Evolutionary conservation across 2,888 invertebrate species (phyloP).

Genomic region (Coenonympha arcania): DNA sequence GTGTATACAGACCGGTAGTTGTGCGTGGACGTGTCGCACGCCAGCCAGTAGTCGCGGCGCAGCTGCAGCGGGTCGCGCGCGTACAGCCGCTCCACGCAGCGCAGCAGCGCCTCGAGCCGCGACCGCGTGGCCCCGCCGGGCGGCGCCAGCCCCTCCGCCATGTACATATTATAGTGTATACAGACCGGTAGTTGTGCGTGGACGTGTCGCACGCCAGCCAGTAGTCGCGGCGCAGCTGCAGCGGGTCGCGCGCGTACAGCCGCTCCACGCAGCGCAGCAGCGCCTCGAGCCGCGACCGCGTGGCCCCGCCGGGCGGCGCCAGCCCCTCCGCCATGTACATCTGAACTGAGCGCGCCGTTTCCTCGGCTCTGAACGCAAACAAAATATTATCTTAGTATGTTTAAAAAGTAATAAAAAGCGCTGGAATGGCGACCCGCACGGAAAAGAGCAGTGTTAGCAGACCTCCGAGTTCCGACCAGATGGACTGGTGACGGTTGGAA

Average conservation of each 20-base stretch:
- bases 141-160: slow-evolving; percentile 80
- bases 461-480: too few species aligned
- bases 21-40: slow-evolving; percentile 57
- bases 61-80: slow-evolving; percentile 81
- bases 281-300: slow-evolving; percentile 86
- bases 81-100: slow-evolving; percentile 86
- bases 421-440: too few species aligned
- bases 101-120: slow-evolving; percentile 88
- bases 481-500: too few species aligned
- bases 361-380: slow-evolving; percentile 79
- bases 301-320: slow-evolving; percentile 50
- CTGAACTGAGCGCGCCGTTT: slow-evolving; percentile 85
- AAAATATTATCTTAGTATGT: neutral
- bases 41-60: slow-evolving; percentile 88
- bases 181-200: slow-evolving; percentile 47
- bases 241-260: slow-evolving; percentile 84
- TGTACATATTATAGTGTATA: too few species aligned
- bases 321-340: slow-evolving; percentile 84
- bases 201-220: slow-evolving; percentile 79
- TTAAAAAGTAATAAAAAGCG: too few species aligned
- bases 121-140: slow-evolving; percentile 64
- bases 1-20: too few species aligned
- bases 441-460: too few species aligned
- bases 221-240: slow-evolving; percentile 84
- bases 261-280: slow-evolving; percentile 84